Percentiles rank a stretch among this genome's conserved stretches.
Conservation (phyloP, 2,113 vertebrate genomes). For the Marcusenius ussheri region DNA sequence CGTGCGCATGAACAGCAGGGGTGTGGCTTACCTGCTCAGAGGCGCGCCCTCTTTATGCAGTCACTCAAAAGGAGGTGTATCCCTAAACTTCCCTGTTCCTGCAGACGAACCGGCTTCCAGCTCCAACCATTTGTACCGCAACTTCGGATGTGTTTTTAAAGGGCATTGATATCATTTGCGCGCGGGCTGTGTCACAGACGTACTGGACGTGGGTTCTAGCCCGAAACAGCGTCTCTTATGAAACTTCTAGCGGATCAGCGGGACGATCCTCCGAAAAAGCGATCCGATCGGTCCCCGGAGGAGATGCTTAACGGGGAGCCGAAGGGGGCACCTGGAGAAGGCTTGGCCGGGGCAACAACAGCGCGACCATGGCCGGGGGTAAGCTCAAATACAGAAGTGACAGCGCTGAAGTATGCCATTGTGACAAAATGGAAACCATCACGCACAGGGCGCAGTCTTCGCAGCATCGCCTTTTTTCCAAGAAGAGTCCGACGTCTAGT, state of each 20-base stretch:
- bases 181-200: neutral
- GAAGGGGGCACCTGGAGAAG: constrained; percentile 36
- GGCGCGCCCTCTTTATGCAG: neutral
- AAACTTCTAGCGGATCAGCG: constrained; percentile 33
- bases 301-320: constrained; percentile 53
- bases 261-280: constrained; percentile 14
- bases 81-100: neutral
- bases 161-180: neutral
- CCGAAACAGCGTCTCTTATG: constrained; percentile 34
- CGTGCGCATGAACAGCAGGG: neutral
- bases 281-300: constrained; percentile 22
- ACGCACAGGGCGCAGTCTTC: neutral
- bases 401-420: neutral
- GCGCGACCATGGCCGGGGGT: constrained; percentile 20
- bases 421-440: neutral
- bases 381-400: neutral
- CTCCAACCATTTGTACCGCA: neutral
- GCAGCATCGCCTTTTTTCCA: neutral
- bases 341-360: neutral
- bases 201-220: neutral
- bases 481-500: neutral
- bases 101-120: neutral
- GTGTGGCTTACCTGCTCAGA: constrained; percentile 18
- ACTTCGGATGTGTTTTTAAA: neutral
- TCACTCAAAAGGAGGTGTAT: constrained; percentile 2